A percentile compares a stretch with the other conserved stretches of the same genome.
Conservation (phyloP, 2,113 vertebrate genomes). For the Syngnathus floridae region DNA sequence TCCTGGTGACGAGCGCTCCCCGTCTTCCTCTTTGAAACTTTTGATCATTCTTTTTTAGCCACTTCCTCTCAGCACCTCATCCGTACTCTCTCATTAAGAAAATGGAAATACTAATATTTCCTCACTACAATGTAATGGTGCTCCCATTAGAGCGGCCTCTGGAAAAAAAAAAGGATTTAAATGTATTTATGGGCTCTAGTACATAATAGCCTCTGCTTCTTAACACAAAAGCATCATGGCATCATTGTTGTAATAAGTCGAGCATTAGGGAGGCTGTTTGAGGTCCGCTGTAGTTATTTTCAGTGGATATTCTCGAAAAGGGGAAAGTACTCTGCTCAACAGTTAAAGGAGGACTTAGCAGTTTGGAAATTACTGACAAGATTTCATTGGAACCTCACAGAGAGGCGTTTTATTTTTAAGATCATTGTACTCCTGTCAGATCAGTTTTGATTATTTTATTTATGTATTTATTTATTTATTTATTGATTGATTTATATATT, state of each 20-base stretch:
- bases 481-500: too few relatives aligned
- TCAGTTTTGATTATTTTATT: too few relatives aligned
- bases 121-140: constrained; percentile 16
- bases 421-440: too few relatives aligned
- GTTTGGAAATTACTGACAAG: not conserved
- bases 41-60: constrained; percentile 20
- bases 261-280: constrained; percentile 26
- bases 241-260: constrained; percentile 32
- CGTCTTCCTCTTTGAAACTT: constrained; percentile 43
- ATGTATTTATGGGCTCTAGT: constrained; percentile 3
- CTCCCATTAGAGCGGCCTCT: constrained; percentile 25
- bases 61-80: constrained; percentile 21
- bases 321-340: constrained; percentile 5
- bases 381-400: too few relatives aligned
- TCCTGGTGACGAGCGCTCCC: constrained; percentile 43
- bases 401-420: too few relatives aligned
- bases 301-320: constrained; percentile 16
- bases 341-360: not conserved
- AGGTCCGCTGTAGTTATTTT: constrained; percentile 5
- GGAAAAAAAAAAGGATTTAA: constrained; percentile 8
- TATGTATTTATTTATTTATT: too few relatives aligned
- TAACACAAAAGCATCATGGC: constrained; percentile 24
- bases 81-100: constrained; percentile 19
- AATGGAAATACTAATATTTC: not conserved
- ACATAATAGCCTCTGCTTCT: constrained; percentile 29